Conservation (phyloP, 2,797 vertebrate species). For the Artibeus lituratus region DNA sequence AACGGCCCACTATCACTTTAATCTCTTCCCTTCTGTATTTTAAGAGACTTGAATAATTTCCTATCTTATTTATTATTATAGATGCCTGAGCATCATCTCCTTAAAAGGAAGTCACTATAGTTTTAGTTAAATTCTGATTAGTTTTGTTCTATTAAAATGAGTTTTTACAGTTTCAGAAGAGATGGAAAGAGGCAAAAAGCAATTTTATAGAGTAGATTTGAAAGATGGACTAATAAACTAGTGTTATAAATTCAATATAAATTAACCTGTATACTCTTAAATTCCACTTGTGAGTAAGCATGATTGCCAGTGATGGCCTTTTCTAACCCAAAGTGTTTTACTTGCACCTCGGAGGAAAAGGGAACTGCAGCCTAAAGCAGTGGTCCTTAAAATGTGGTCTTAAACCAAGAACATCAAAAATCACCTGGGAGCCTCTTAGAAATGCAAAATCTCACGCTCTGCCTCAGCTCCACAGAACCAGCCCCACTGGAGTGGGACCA, state of each 20-base stretch:
- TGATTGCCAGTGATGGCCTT: not conserved
- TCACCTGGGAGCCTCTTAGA: not conserved
- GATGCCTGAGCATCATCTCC: not conserved
- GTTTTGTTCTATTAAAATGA: slow-evolving; percentile 29
- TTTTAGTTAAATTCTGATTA: not conserved
- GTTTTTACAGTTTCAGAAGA: slow-evolving; percentile 10
- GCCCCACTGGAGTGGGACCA: fast-evolving
- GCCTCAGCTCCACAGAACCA: not conserved
- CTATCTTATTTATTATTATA: slow-evolving; percentile 1
- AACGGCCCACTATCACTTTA: not conserved
- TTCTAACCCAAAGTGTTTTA: not conserved
- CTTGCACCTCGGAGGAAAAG: not conserved
- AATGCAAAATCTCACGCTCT: not conserved
- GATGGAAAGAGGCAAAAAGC: not conserved
- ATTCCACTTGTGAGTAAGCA: not conserved
- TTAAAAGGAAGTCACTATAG: not conserved
- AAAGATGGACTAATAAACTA: not conserved
- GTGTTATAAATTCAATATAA: not conserved
- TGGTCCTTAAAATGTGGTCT: not conserved
- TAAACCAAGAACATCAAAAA: not conserved
- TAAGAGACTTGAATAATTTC: slow-evolving; percentile 10
- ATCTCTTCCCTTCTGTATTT: not conserved
- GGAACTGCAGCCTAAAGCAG: not conserved
- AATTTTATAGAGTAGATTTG: slow-evolving; percentile 7
- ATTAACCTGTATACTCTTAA: not conserved